phyloP scores from a whole-genome alignment of 2,797 vertebrate species.

The Leuciscus waleckii region DNA sequence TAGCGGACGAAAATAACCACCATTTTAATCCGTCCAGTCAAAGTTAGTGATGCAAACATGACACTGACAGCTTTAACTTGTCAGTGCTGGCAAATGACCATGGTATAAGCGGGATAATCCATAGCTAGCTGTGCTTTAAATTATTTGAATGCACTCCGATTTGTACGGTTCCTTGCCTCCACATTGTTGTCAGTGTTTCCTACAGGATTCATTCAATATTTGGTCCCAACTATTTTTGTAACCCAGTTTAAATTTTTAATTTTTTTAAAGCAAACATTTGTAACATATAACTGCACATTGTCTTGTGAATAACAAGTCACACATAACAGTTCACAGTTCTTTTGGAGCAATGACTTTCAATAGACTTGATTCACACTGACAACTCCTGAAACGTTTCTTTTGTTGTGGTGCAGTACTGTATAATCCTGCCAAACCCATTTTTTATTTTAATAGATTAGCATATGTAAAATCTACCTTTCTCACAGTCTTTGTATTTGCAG shows the following conservation, averaged over 20 bases:
- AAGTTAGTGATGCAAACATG: too few relatives aligned
- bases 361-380: not conserved
- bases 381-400: not conserved
- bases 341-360: not conserved
- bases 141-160: too few relatives aligned
- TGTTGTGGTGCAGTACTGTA: not conserved
- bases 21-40: too few relatives aligned
- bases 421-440: not conserved
- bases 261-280: not conserved
- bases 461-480: slow-evolving; percentile 83
- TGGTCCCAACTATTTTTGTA: not conserved
- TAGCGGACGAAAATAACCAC: too few relatives aligned
- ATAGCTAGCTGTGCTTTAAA: too few relatives aligned
- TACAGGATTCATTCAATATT: not conserved
- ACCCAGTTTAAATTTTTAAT: not conserved
- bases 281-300: not conserved
- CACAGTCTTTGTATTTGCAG: slow-evolving; percentile 94
- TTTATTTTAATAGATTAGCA: not conserved
- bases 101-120: too few relatives aligned
- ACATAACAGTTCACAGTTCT: not conserved
- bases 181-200: not conserved
- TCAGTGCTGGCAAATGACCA: too few relatives aligned
- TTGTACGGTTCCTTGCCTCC: not conserved
- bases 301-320: not conserved
- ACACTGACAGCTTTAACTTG: too few relatives aligned